Conservation (phyloP, 2,797 vertebrate species). For the Catharus ustulatus region DNA sequence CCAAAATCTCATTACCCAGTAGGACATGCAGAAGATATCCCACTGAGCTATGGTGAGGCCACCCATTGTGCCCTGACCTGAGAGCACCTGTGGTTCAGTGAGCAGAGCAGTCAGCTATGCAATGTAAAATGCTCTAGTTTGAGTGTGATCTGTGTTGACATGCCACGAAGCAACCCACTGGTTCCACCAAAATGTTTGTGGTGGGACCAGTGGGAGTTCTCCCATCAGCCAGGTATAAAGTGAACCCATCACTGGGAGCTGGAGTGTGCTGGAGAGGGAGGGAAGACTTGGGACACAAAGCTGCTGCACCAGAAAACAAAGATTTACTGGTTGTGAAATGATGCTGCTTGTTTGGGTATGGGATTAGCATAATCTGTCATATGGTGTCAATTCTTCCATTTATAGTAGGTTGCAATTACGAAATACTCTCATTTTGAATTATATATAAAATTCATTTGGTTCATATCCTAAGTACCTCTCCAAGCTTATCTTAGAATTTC, state of each 20-base stretch:
- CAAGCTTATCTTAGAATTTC: constrained; percentile 63
- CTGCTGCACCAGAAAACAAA: background rate
- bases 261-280: background rate
- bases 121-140: background rate
- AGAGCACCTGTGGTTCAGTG: background rate
- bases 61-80: background rate
- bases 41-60: background rate
- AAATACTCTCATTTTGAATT: constrained; percentile 50
- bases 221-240: background rate
- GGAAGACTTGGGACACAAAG: background rate
- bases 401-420: constrained; percentile 45
- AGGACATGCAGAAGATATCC: background rate
- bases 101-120: background rate
- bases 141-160: background rate
- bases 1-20: background rate
- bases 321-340: background rate
- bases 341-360: background rate
- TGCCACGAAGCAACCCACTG: background rate
- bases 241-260: background rate
- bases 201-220: background rate
- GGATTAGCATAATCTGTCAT: constrained; percentile 58
- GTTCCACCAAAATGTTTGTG: background rate
- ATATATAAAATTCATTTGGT: constrained; percentile 47
- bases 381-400: background rate
- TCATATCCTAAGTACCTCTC: constrained; percentile 42